A percentile compares a stretch with the other conserved stretches of the same genome.
Evolutionary conservation across 2,888 invertebrate genomes (phyloP).

Genomic region (Spialia ferax): DNA sequence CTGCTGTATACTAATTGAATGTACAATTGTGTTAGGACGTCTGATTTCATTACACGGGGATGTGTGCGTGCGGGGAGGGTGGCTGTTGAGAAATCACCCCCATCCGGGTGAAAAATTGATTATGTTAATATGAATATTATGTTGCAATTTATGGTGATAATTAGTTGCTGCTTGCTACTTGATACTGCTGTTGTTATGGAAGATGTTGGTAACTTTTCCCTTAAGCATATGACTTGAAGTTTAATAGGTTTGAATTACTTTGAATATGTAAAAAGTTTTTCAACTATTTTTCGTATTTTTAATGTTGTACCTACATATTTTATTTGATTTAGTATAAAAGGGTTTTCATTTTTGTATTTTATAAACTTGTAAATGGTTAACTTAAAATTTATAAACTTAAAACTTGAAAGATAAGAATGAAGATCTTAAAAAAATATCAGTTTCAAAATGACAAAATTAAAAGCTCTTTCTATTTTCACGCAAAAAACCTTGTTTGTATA

Average conservation of each 20-base stretch:
- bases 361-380: no score
- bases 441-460: not conserved
- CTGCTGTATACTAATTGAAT: conserved; percentile 85
- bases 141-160: conserved; percentile 14
- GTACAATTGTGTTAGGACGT: conserved; percentile 83
- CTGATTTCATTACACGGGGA: conserved; percentile 79
- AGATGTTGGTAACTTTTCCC: no score
- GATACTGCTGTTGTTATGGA: not conserved
- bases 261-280: no score
- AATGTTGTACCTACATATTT: no score
- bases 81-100: conserved; percentile 51
- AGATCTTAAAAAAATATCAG: not conserved
- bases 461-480: not conserved
- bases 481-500: not conserved
- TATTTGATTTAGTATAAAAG: no score
- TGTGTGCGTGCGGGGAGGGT: conserved; percentile 60
- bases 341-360: no score
- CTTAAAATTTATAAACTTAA: no score
- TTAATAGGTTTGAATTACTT: not conserved
- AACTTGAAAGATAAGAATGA: no score
- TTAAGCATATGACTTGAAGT: not conserved
- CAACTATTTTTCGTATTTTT: no score
- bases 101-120: conserved; percentile 47
- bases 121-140: conserved; percentile 39
- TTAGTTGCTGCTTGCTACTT: not conserved